A percentile compares a stretch with the other conserved stretches of the same genome.
phyloP scores from a whole-genome alignment of 2,888 invertebrate species.

The Platycheirus albimanus region DNA sequence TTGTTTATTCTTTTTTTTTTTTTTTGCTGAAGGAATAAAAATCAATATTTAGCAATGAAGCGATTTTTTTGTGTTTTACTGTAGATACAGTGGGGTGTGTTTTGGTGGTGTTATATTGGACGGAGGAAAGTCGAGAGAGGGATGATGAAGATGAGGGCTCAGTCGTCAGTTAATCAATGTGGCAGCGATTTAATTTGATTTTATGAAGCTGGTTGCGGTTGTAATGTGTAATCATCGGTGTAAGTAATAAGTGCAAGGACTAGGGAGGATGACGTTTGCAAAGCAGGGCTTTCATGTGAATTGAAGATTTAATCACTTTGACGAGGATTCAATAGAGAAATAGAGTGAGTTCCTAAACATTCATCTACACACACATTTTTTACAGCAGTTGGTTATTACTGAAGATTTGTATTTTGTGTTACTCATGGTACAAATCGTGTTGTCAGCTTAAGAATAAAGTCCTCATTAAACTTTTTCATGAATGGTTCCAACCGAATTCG shows the following conservation, averaged over 20 bases:
- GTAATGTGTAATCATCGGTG: conserved; percentile 46
- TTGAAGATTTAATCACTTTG: no score
- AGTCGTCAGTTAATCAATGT: conserved; percentile 72
- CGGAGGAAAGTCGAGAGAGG: no score
- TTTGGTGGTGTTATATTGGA: background rate
- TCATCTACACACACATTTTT: no score
- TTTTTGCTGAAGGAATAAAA: conserved; percentile 66
- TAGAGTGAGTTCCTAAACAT: no score
- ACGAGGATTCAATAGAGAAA: no score
- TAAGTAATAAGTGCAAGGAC: background rate
- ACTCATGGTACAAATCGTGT: no score
- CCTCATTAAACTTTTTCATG: no score
- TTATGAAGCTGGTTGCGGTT: conserved; percentile 64
- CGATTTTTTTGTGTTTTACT: conserved; percentile 48
- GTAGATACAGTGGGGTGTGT: background rate
- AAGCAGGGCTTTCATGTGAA: background rate
- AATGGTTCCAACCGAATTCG: no score
- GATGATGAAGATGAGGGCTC: conserved; percentile 38
- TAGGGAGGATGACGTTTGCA: conserved; percentile 21
- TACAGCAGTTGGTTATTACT: no score
- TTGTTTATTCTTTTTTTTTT: conserved; percentile 16
- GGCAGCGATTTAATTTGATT: conserved; percentile 72
- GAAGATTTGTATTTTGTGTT: no score
- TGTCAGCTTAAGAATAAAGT: no score
- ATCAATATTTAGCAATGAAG: conserved; percentile 72